phyloP scores from a whole-genome alignment of 2,113 vertebrate genomes.

The Aegithalos caudatus region DNA sequence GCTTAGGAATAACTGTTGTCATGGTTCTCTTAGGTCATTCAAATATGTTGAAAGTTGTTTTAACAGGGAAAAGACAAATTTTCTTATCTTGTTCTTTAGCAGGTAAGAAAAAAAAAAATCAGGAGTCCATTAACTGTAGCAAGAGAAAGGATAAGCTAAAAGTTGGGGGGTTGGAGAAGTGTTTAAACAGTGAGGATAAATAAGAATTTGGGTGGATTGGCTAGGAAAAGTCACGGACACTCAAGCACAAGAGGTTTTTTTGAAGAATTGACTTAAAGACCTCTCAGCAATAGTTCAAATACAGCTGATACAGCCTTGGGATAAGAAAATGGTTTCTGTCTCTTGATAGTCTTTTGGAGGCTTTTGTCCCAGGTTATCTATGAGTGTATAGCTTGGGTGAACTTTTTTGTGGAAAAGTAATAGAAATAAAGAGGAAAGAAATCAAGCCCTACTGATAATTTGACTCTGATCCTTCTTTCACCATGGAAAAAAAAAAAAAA shows the following conservation, averaged over 20 bases:
- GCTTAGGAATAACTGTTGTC: background rate
- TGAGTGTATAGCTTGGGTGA: background rate
- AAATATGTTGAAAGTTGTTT: background rate
- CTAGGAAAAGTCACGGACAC: background rate
- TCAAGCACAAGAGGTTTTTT: background rate
- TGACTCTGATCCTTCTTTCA: background rate
- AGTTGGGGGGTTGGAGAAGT: rapidly evolving
- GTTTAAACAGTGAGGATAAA: background rate
- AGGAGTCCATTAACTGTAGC: background rate
- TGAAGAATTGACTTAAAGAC: background rate
- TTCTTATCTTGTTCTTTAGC: background rate
- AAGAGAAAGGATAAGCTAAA: background rate
- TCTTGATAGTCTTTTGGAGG: background rate
- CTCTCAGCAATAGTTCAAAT: background rate
- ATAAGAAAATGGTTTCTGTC: background rate
- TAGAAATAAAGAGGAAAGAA: background rate
- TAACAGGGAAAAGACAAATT: background rate
- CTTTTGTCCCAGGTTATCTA: background rate
- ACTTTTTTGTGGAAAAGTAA: background rate
- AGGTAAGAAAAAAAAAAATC: background rate
- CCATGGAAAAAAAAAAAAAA: no score
- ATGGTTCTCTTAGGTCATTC: background rate
- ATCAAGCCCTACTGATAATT: background rate
- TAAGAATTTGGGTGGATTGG: background rate
- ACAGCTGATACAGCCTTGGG: background rate